Conservation (phyloP, 92 coral and sea anemone species). For the Palythoa caribaeorum region DNA sequence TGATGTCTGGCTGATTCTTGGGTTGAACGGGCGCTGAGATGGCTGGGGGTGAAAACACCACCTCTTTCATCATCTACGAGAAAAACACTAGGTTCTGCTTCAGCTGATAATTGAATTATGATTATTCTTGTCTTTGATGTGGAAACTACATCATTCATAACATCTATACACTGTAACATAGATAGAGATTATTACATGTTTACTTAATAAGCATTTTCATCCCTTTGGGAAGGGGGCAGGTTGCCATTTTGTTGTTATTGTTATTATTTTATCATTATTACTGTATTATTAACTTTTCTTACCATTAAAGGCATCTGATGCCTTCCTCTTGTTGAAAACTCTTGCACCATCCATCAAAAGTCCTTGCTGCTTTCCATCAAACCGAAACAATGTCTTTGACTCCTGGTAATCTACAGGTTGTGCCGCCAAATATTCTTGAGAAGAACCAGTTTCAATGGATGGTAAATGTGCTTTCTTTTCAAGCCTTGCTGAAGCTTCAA, state of each 20-base stretch:
- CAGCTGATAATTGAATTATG: not conserved
- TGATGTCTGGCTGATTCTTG: not conserved
- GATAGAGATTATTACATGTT: no score
- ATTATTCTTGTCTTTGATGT: not conserved
- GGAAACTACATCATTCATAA: no score
- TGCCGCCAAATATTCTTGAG: not conserved
- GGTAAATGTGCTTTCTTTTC: not conserved
- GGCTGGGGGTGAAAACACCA: not conserved
- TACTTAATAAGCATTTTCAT: no score
- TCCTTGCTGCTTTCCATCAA: not conserved
- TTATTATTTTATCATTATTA: not conserved
- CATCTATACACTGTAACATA: no score
- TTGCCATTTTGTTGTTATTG: no score
- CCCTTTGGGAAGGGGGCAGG: no score
- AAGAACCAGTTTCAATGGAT: not conserved
- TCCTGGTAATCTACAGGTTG: not conserved
- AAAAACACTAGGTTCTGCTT: not conserved
- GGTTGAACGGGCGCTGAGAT: constrained; percentile 4
- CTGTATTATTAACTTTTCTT: not conserved
- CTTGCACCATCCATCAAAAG: not conserved
- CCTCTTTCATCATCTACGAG: not conserved
- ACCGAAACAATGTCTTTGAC: not conserved
- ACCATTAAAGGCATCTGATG: constrained; percentile 3
- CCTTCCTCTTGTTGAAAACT: constrained; percentile 11
- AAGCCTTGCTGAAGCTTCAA: not conserved